Evolutionary conservation across 2,797 vertebrate genomes (phyloP), one percentile per base, ranked within the genome.

Genomic region (Babyrousa celebensis): DNA sequence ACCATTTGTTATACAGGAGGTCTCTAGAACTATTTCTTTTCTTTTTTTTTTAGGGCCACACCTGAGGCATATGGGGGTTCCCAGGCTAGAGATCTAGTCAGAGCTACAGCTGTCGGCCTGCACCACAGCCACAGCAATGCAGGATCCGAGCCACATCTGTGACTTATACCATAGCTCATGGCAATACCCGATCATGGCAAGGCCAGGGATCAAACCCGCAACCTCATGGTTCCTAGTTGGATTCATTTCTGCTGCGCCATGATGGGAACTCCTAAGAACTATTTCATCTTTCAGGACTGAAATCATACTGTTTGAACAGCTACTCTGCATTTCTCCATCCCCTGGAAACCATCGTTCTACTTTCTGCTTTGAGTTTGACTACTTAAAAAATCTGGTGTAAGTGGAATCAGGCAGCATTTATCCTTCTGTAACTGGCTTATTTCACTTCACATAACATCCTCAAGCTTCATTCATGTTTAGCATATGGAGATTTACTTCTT

Each of bases 401-500:
- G 36, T 89, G 36, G 36, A 60, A 32, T 89, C 36, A 65, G 60
- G 62, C 8, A 79, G 15, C 83, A 29, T 62, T 80, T 80, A 60
- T 29, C 17, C 25, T 94, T 85, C 36, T 62, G 43, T 80, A 43
- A 89, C 23, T 77, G 48, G 8, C 43, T 89, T 58, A 70, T 89
- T 84, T 52, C 52, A 20, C 12, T 77, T 77, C 43, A 12, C 36
- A 16, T 71, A 23, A 52, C 56, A 25, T 67, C 72, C 17, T 87
- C 67, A 74, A 70, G 43, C 20, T 85, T 82, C 32, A 27, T 92
- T 74, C 52, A 48, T 4, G 4, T 84, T 27, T 88, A 77, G 25
- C 60, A n/a, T 75, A 25, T 79, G 62, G 43, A 95, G 25, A 79
- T 93, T 88, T 84, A 40, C 67, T 96, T 91, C 32, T 56, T 58